Percentiles rank a stretch among this genome's conserved stretches.
Conservation (phyloP, 2,888 invertebrate genomes). For the Agonum fuliginosum region DNA sequence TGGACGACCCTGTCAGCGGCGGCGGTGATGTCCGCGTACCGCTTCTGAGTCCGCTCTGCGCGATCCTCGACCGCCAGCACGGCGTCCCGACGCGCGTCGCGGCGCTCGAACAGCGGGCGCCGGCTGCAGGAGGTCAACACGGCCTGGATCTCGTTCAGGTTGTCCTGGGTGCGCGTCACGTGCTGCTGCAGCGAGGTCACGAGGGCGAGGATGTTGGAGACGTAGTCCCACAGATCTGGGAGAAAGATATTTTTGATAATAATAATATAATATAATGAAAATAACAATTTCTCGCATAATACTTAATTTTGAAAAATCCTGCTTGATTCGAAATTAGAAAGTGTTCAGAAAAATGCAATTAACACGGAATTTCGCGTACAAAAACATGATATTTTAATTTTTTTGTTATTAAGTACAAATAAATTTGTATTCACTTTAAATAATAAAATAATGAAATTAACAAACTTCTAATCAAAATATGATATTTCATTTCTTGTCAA, state of each 20-base stretch:
- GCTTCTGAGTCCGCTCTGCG: slow-evolving; percentile 83
- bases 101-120: slow-evolving; percentile 90
- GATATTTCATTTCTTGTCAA: no score
- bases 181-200: slow-evolving; percentile 88
- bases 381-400: no score
- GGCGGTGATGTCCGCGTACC: slow-evolving; percentile 84
- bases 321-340: no score
- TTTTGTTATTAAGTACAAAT: no score
- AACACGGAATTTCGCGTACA: no score
- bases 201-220: slow-evolving; percentile 84
- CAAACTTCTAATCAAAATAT: no score
- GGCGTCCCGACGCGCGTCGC: slow-evolving; percentile 89
- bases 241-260: background rate
- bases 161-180: slow-evolving; percentile 89
- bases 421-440: no score
- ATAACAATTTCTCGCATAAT: no score
- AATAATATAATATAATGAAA: no score
- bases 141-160: slow-evolving; percentile 85
- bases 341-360: no score
- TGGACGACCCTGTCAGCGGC: slow-evolving; percentile 84
- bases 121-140: slow-evolving; percentile 90
- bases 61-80: slow-evolving; percentile 89
- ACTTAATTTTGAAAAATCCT: no score
- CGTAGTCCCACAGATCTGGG: slow-evolving; percentile 86
- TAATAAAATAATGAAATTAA: no score